Base-by-base conservation (phyloP, 2,113 vertebrate species). In the human region DNA sequence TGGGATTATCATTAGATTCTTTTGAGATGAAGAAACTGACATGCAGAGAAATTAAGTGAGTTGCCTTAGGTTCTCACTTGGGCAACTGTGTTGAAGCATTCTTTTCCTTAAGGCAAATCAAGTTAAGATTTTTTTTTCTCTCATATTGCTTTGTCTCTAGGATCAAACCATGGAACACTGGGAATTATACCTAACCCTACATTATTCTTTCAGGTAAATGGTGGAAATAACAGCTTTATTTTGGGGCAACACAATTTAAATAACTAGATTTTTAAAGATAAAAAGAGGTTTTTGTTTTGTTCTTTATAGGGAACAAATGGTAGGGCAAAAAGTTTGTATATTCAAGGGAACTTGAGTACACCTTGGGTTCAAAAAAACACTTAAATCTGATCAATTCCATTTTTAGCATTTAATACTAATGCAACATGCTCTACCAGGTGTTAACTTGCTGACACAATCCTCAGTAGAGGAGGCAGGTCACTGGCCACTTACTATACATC, bases 151-250 rank as follows among this genome's bases (percentile, higher is more conserved):
- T 30, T 85, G 57, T 9, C 27, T 13, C 23, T 17, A n/a, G 9
- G 27, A 48, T 76, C 61, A 66, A 70, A 88, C 35, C 27, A 80
- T 1, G 38, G 43, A 83, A 22, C 4, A 4, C 50, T 43, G 35
- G 20, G 68, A 85, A 64, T 89, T 35, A 86, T 85, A 75, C 25
- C 43, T 89, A 91, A 88, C 23, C 25, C 50, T 94, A n/a, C 43
- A 72, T 90, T 50, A 84, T 89, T 94, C 27, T 78, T 92, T 90
- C 32, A 90, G 57, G 55, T 52, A 93, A 84, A 72, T 35, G 48
- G 48, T 90, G 73, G 72, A 81, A 95, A 83, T 32, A 48, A 10
- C 7, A 84, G 9, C 22, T 84, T 78, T 38, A 14, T 83, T 10
- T 55, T 38, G 86, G 75, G 30, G 48, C 23, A 72, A 40, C 17